Evolutionary conservation across 2,113 vertebrate genomes (phyloP), one percentile per base, ranked within the genome.

Genomic region (Cololabis saira): DNA sequence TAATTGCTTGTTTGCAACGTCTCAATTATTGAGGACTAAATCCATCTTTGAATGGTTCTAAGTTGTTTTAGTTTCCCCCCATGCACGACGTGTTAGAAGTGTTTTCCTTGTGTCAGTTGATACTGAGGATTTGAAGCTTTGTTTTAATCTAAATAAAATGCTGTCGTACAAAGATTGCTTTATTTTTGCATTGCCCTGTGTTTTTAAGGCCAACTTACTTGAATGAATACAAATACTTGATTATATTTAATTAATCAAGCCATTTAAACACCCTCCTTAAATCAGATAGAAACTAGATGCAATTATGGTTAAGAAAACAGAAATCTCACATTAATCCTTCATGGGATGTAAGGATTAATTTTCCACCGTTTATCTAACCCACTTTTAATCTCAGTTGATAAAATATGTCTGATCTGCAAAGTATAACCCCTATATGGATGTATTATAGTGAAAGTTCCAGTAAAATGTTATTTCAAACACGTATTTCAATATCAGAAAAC

Each of bases 221-320:
- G 33, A 10, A 50, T 47, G 1, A 49, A 60, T 17, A 55, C 21
- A 54, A 2, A 10, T 42, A 37, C 4, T 43, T 14, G 24, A 69
- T 61, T 27, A 18, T 10, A 69, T 68, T 55, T n/a, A 19, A 55
- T 77, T 48, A 41, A 67, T 19, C 43, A 40, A 33, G 19, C 48
- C 15, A 21, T 42, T 67, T 53, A 37, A 37, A 37, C 33, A 37
- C 33, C 10, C 33, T 37, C 33, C 33, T 37, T 37, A 37, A 37
- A 37, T 37, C 33, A 37, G 33, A 37, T 11, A 37, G 33, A 37
- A 12, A 12, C 12, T 30, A 18, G 17, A 17, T 47, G 17, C 16
- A n/a, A 11, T 47, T 47, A 18, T 3, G 21, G 48, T 1, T 22
- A 49, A 16, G 10, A 21, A 45, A 41, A 63, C 9, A 0, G 58